Conservation (phyloP, 1,140 invertebrate genomes). For the Sarcophaga peregrina region DNA sequence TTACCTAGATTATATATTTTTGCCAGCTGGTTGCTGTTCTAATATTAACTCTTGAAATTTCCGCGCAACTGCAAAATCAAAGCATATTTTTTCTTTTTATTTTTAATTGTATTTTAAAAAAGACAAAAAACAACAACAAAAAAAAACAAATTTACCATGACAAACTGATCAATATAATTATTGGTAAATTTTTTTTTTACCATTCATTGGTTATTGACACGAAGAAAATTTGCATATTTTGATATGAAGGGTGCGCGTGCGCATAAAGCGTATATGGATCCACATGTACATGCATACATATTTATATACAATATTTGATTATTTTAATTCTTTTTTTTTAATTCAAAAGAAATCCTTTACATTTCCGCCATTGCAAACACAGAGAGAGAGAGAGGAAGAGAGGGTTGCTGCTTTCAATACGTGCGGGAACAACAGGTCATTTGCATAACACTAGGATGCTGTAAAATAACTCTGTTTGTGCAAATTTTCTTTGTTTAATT, state of each 20-base stretch:
- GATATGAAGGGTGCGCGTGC: not conserved
- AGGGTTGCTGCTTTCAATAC: not conserved
- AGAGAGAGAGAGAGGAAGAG: not conserved
- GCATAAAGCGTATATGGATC: not conserved
- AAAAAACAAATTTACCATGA: not conserved
- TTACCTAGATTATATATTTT: too few relatives aligned
- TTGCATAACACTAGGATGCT: not conserved
- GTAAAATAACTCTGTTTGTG: not conserved
- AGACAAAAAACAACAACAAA: too few relatives aligned
- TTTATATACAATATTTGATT: too few relatives aligned
- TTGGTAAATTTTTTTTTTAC: conserved; percentile 3
- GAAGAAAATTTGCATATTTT: conserved; percentile 20
- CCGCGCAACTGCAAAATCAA: too few relatives aligned
- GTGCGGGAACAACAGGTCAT: conserved; percentile 3
- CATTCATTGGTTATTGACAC: not conserved
- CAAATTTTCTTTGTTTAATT: not conserved
- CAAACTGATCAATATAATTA: conserved; percentile 25
- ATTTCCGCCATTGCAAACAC: too few relatives aligned
- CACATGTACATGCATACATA: not conserved
- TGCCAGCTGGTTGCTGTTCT: too few relatives aligned
- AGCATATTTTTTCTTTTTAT: too few relatives aligned
- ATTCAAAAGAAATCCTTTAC: too few relatives aligned
- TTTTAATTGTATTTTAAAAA: too few relatives aligned
- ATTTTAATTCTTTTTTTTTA: too few relatives aligned
- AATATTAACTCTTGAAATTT: too few relatives aligned